A percentile compares a stretch with the other conserved stretches of the same genome.
Conservation (phyloP, 2,113 vertebrate genomes). For the Scytalopus superciliaris region DNA sequence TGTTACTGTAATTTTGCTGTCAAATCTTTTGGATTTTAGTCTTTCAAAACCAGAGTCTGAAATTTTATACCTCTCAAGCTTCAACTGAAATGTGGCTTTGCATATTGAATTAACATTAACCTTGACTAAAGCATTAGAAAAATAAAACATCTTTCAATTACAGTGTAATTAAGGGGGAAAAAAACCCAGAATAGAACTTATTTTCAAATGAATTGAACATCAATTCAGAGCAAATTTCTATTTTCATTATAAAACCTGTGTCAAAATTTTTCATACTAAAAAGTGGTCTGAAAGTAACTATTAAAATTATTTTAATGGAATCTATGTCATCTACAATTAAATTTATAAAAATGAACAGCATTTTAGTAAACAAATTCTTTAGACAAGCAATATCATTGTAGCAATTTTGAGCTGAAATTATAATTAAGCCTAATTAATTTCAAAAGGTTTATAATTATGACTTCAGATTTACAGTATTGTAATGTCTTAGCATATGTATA, state of each 20-base stretch:
- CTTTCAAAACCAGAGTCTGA: not conserved
- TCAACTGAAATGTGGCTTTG: not conserved
- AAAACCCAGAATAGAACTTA: not conserved
- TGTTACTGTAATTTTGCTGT: not conserved
- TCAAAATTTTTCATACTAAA: not conserved
- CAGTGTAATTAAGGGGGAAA: not conserved
- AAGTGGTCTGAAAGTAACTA: not conserved
- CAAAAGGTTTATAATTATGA: not conserved
- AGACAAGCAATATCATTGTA: not conserved
- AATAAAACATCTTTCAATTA: not conserved
- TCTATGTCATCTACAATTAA: not conserved
- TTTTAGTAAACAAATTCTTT: not conserved
- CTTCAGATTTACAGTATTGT: not conserved
- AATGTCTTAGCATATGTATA: not conserved
- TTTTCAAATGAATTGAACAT: not conserved
- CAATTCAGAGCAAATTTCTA: not conserved
- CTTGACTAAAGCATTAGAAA: not conserved
- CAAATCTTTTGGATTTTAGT: not conserved
- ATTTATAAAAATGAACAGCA: not conserved
- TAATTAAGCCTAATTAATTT: not conserved
- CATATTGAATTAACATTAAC: not conserved
- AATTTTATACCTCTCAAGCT: not conserved
- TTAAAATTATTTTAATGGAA: not conserved
- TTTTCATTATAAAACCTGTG: not conserved
- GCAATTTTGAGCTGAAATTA: not conserved